phyloP scores from a whole-genome alignment of 1,140 invertebrate genomes.

The Habropoda laboriosa region DNA sequence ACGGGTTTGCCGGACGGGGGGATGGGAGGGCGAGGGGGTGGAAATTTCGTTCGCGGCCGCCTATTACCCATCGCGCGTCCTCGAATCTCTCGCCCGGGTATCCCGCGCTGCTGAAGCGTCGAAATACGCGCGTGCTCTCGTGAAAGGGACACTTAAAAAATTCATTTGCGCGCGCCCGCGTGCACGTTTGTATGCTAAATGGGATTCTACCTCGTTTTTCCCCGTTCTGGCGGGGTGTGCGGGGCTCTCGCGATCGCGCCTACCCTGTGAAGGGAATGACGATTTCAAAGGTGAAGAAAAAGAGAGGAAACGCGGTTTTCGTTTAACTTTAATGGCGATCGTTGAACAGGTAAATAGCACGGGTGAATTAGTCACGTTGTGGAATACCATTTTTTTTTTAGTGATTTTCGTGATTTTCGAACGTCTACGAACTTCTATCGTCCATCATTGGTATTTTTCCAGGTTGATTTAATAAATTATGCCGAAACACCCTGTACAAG shows the following conservation, averaged over 20 bases:
- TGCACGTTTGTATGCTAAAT: constrained; percentile 19
- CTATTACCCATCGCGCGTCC: constrained; percentile 49
- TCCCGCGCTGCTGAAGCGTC: constrained; percentile 31
- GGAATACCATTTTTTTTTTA: no score
- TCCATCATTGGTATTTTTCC: no score
- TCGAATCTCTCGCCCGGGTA: constrained; percentile 38
- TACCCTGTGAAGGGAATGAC: not conserved
- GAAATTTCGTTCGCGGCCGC: constrained; percentile 60
- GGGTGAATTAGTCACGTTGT: no score
- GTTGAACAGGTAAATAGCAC: no score
- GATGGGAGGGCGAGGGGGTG: constrained; percentile 3
- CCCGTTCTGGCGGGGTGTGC: not conserved
- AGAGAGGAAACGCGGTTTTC: constrained; percentile 19
- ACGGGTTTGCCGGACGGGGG: no score
- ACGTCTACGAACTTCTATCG: not conserved
- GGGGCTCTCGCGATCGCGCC: not conserved
- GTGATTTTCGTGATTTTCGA: no score
- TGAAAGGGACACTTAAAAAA: constrained; percentile 54
- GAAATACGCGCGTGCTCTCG: constrained; percentile 28
- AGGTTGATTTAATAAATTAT: no score
- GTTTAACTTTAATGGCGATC: no score
- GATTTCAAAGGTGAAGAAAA: not conserved
- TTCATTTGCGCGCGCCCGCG: constrained; percentile 43
- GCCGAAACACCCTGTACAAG: no score
- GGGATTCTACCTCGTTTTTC: not conserved